Evolutionary conservation across 2,888 invertebrate species (phyloP).

Genomic region (Campopleginae sp.): DNA sequence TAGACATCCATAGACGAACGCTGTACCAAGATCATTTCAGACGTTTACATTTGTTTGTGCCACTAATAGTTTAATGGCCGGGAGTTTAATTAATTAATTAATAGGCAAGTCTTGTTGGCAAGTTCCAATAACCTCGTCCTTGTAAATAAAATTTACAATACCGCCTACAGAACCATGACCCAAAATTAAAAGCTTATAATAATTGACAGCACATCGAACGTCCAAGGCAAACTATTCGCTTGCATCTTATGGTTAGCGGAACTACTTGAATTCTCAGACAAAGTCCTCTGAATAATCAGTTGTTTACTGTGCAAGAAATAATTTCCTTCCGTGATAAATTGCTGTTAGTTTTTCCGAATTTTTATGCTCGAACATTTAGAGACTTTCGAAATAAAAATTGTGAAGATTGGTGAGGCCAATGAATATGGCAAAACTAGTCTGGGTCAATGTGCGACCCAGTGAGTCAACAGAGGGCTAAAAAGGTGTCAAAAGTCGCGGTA

Average conservation of each 20-base stretch:
- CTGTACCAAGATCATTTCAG: slow-evolving; percentile 20
- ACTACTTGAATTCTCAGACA: not conserved
- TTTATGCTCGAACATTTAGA: not conserved
- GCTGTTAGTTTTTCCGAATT: not conserved
- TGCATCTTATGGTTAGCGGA: not conserved
- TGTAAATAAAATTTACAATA: not conserved
- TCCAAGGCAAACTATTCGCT: not conserved
- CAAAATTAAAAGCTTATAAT: slow-evolving; percentile 9
- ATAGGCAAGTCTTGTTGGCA: slow-evolving; percentile 21
- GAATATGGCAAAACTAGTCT: no score
- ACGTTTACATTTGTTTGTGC: slow-evolving; percentile 14
- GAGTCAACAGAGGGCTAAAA: no score
- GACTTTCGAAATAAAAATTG: not conserved
- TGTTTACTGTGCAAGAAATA: not conserved
- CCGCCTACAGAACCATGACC: slow-evolving; percentile 37
- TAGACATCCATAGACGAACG: not conserved
- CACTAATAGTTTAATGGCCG: slow-evolving; percentile 24
- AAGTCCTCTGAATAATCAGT: not conserved
- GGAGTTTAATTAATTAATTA: slow-evolving; percentile 37
- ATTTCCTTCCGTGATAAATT: not conserved
- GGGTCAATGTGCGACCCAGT: no score
- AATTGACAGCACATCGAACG: not conserved
- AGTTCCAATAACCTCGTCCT: slow-evolving; percentile 45
- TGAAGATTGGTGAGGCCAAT: no score
- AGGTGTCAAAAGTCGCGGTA: no score